These are phyloP conservation scores for Chlorops oryzae DNA, from an alignment of 1,140 invertebrate species.

Conservation along the genomic window DNA sequence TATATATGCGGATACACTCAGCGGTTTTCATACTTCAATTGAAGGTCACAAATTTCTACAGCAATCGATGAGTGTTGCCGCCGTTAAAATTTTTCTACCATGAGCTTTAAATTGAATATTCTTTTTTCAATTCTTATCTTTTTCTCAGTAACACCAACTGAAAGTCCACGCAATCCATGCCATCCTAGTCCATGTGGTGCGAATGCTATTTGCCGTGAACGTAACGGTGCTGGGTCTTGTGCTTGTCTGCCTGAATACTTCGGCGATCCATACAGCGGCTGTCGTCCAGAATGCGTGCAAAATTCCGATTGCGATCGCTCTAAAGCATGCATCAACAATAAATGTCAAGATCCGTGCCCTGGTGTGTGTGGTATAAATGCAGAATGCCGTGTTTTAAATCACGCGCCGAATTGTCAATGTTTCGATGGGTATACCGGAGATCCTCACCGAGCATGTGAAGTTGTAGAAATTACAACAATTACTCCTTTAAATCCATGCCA, in stretches of 20 bases:
- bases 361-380: constrained; percentile 64
- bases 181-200: constrained; percentile 73
- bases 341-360: constrained; percentile 66
- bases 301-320: constrained; percentile 62
- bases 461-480: constrained; percentile 39
- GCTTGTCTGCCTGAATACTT: constrained; percentile 66
- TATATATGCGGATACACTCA: background rate
- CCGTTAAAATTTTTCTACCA: background rate
- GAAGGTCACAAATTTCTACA: too few species aligned
- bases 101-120: constrained; percentile 15
- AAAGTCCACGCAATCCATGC: constrained; percentile 55
- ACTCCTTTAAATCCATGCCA: constrained; percentile 57
- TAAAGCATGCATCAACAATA: constrained; percentile 62
- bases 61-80: too few species aligned
- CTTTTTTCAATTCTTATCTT: background rate
- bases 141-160: constrained; percentile 39
- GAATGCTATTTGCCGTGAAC: constrained; percentile 70
- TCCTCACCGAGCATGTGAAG: constrained; percentile 50
- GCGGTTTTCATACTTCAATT: too few species aligned
- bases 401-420: constrained; percentile 70
- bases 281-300: constrained; percentile 67
- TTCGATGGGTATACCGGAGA: constrained; percentile 69
- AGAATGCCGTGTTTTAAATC: constrained; percentile 61
- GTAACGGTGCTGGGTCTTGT: constrained; percentile 70
- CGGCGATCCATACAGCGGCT: constrained; percentile 67